Base-by-base conservation (phyloP, 2,888 invertebrate genomes). In the Aelia acuminata region DNA sequence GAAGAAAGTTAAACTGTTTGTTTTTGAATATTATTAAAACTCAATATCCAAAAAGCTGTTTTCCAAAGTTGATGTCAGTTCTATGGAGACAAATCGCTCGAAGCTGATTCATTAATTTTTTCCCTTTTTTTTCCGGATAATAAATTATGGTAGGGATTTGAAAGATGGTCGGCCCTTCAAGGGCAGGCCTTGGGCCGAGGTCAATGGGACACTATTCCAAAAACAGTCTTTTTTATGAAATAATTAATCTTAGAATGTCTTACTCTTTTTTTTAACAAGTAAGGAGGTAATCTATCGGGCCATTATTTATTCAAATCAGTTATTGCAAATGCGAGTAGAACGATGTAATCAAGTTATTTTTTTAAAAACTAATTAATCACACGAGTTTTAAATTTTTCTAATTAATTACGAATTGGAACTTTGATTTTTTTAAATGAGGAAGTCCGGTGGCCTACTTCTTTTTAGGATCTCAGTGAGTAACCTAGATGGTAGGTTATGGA, bases 71-170 rank as follows among this genome's bases (percentile, higher is more conserved):
- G 8, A 70, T 70, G 63, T 35, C 63, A 35, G 63, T 70, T 35
- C 63, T 70, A 70, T 70, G 35, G 63, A 35, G 63, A 70, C 63
- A 70, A 70, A 70, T 70, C 63, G 35, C 63, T 35, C 63, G 63
- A 70, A 70, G 63, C 63, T 70, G 63, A 35, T 70, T 70, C 63
- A 70, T 70, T 70, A 70, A 70, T 70, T 70, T 70, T 70, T 63
- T 63, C 31, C 15, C 15, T 5, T 22, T 70, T n/a, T 70, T 70
- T 70, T 70, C 35, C 31, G 35, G 35, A 35, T 70, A 35, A 70
- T 70, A 70, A 70, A 70, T 70, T 70, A 70, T 35, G 20, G 63
- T 70, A 31, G 63, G 26, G 7, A 70, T 70, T 31, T 70, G 63
- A 70, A 70, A 35, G 63, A 70, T 70, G 63, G 63, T 35, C 7